Base-by-base conservation (phyloP, 2,797 vertebrate species). In the Numenius phaeopus region DNA sequence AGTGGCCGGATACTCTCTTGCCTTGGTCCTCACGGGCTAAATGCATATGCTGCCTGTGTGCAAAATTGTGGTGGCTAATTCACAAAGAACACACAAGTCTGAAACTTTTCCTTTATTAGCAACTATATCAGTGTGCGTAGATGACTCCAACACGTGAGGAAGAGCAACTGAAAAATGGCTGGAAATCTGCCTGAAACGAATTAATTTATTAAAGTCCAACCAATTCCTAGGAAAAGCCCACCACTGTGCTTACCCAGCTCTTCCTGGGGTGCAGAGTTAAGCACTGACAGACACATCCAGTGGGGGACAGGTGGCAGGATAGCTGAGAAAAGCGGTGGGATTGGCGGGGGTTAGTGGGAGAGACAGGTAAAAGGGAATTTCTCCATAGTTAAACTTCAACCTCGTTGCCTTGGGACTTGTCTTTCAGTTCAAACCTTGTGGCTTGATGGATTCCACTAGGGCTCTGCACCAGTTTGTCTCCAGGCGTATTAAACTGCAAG, bases 11-110 rank as follows among this genome's bases (percentile, higher is more conserved):
- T 11, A 3, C 34, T 6, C 20, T 4, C 62, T 19, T 21, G 7
- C 0, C 4, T 1, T 13, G 14, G 0, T 82, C 55, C 39, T 42
- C 11, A 0, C 0, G 66, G 65, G 37, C 9, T 32, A 30, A 69
- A n/a, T 1, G 30, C n/a, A 2, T 2, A 1, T 8, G 39, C 44
- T 62, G 26, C 55, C 46, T 40, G 11, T 7, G n/a, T 49, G 29
- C n/a, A 58, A 14, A 71, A 21, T 2, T 3, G 21, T 5, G 30
- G 7, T 27, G 62, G 21, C 11, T 46, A 1, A 64, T 69, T 58
- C 30, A 47, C 44, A 57, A 42, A 49, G 11, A 37, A 16, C 2
- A 9, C 44, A 1, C 3, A 14, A 29, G 1, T 10, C n/a, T 3
- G 1, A 40, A 78, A 17, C 20, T 64, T 69, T 9, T 49, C 67